Conservation (phyloP, 2,888 invertebrate genomes). For the Agrochola macilenta region DNA sequence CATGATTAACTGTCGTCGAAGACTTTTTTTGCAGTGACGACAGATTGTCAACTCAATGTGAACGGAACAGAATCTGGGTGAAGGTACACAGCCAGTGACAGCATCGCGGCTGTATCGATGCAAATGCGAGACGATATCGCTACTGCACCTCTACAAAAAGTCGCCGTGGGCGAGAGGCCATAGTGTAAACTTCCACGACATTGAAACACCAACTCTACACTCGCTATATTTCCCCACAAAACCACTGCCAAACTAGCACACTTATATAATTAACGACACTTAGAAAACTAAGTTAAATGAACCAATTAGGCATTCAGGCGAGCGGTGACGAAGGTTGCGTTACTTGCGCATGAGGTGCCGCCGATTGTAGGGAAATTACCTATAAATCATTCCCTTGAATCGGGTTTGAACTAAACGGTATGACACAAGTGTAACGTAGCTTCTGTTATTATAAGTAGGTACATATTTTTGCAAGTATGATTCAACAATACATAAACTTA, state of each 20-base stretch:
- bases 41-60: no score
- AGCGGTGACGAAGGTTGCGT: constrained; percentile 64
- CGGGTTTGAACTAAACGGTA: background rate
- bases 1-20: no score
- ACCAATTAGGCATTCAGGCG: constrained; percentile 68
- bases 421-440: background rate
- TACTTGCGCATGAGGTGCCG: constrained; percentile 56
- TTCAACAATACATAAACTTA: background rate
- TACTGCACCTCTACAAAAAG: no score
- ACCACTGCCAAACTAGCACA: constrained; percentile 43
- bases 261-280: constrained; percentile 69
- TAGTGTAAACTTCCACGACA: constrained; percentile 1
- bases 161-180: no score
- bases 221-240: constrained; percentile 23
- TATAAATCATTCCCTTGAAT: constrained; percentile 65
- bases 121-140: no score
- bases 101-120: no score
- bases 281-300: constrained; percentile 70
- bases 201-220: background rate
- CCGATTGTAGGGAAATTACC: constrained; percentile 70
- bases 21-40: no score
- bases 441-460: background rate
- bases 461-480: background rate
- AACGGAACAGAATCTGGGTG: no score
- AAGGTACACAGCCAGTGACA: no score